A percentile compares a stretch with the other conserved stretches of the same genome.
Conservation (phyloP, 2,113 vertebrate species). For the Syrrhaptes paradoxus region DNA sequence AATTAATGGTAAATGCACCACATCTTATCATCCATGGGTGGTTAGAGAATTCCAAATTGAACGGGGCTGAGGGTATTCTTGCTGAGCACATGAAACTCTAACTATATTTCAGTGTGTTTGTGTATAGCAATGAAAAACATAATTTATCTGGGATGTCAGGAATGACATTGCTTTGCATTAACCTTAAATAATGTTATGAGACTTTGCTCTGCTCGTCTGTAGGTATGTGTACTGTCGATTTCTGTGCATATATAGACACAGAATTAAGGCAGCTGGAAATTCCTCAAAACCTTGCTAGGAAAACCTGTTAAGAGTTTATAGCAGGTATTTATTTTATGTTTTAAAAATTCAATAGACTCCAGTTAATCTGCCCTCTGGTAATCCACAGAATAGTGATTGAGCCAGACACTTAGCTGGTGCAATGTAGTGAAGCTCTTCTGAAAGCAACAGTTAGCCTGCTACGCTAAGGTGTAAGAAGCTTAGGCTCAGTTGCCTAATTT, state of each 20-base stretch:
- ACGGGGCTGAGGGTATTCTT: slow-evolving; percentile 23
- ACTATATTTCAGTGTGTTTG: not conserved
- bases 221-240: not conserved
- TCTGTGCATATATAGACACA: not conserved
- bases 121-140: slow-evolving; percentile 12
- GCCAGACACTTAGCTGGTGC: slow-evolving; percentile 27
- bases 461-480: slow-evolving; percentile 11
- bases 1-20: slow-evolving; percentile 53
- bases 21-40: slow-evolving; percentile 13
- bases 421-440: slow-evolving; percentile 25
- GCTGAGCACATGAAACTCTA: slow-evolving; percentile 6
- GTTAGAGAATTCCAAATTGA: slow-evolving; percentile 62
- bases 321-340: slow-evolving; percentile 37
- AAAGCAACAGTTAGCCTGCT: slow-evolving; percentile 20
- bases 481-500: slow-evolving; percentile 33
- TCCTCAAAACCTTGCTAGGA: not conserved
- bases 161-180: slow-evolving; percentile 29
- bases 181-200: not conserved
- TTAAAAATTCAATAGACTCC: slow-evolving; percentile 19
- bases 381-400: slow-evolving; percentile 26
- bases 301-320: slow-evolving; percentile 1
- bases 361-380: slow-evolving; percentile 47
- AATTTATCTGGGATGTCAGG: slow-evolving; percentile 36
- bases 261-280: not conserved
- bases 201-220: not conserved